These are phyloP conservation scores for Mythimna ferrago DNA, from an alignment of 2,888 invertebrate species.

Conservation along the genomic window DNA sequence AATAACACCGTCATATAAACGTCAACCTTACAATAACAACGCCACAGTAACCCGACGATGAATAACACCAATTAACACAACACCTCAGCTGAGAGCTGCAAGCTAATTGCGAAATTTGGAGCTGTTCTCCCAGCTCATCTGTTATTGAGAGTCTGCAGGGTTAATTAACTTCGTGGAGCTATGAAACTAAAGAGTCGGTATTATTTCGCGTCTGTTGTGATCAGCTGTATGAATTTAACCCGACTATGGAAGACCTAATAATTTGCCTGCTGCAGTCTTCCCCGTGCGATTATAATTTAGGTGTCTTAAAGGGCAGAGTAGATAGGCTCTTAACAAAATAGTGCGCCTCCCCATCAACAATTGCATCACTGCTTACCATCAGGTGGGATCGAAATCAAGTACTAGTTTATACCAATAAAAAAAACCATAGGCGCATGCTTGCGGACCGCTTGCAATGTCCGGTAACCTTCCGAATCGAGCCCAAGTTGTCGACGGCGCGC, in stretches of 20 bases:
- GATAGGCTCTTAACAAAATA: too few species aligned
- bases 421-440: too few species aligned
- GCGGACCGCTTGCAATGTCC: too few species aligned
- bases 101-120: conserved; percentile 40
- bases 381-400: too few species aligned
- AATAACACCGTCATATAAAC: not conserved
- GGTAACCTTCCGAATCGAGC: too few species aligned
- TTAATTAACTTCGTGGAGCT: conserved; percentile 49
- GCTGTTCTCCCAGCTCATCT: conserved; percentile 40
- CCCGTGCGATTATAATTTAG: too few species aligned
- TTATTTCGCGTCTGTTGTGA: not conserved
- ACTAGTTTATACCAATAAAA: too few species aligned
- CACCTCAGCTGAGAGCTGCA: conserved; percentile 28
- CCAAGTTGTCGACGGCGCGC: too few species aligned
- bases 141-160: conserved; percentile 42
- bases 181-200: conserved; percentile 18
- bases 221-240: not conserved
- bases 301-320: too few species aligned
- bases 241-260: not conserved
- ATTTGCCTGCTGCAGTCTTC: too few species aligned
- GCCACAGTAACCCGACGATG: not conserved
- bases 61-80: conserved; percentile 10
- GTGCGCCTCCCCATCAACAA: too few species aligned
- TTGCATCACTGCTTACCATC: too few species aligned
- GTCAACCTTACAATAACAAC: not conserved